Percentiles rank a stretch among this genome's conserved stretches.
phyloP scores from a whole-genome alignment of 2,797 vertebrate species.

The Aphelocoma californica region DNA sequence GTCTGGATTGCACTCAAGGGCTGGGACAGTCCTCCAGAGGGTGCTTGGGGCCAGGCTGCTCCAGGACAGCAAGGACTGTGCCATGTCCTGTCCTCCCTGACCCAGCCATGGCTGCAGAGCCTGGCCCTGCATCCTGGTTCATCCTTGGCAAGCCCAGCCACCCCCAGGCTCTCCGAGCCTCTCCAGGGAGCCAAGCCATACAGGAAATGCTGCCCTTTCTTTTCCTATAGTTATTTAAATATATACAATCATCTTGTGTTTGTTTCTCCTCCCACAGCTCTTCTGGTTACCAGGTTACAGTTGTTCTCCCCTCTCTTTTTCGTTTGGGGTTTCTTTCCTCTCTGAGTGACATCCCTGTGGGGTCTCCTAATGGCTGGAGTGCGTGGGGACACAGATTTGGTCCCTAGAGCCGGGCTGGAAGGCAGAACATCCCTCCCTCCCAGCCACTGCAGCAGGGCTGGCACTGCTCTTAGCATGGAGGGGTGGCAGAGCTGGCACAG shows the following conservation, averaged over 20 bases:
- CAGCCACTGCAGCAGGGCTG: not conserved
- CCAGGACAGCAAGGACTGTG: not conserved
- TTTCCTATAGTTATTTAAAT: slow-evolving; percentile 32
- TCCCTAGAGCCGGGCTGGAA: not conserved
- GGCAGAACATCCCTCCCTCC: not conserved
- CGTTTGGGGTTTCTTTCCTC: not conserved
- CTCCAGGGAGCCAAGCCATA: not conserved
- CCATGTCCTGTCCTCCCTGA: not conserved
- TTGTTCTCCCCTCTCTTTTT: not conserved
- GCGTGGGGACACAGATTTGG: not conserved
- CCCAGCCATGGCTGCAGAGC: not conserved
- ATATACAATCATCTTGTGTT: slow-evolving; percentile 38
- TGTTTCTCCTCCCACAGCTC: slow-evolving; percentile 62
- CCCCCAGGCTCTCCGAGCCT: not conserved
- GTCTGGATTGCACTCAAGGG: not conserved
- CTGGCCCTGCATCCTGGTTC: not conserved
- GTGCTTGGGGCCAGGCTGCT: not conserved
- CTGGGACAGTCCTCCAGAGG: not conserved
- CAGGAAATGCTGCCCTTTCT: slow-evolving; percentile 18
- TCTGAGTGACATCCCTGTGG: slow-evolving; percentile 24
- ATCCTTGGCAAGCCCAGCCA: not conserved
- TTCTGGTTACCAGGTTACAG: slow-evolving; percentile 60
- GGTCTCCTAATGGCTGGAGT: not conserved
- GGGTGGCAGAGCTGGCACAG: not conserved
- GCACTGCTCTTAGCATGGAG: not conserved